These are phyloP conservation scores for Liparis tanakae DNA, from an alignment of 2,797 vertebrate species.

Conservation along the genomic window DNA sequence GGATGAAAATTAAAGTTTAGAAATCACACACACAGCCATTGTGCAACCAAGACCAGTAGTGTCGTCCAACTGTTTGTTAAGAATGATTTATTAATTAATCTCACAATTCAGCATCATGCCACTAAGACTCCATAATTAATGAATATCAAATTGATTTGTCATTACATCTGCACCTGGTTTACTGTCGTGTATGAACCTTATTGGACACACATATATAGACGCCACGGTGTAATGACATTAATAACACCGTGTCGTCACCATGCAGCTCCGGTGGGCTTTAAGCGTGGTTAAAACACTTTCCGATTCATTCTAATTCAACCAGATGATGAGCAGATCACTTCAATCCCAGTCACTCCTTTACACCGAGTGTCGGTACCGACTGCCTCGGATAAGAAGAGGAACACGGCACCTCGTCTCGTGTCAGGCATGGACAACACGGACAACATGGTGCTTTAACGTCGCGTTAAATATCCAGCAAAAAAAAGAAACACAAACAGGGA, in stretches of 20 bases:
- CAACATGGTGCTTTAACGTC: slow-evolving; percentile 64
- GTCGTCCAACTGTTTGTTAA: background rate
- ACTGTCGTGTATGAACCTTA: slow-evolving; percentile 19
- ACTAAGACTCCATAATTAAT: background rate
- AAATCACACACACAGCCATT: background rate
- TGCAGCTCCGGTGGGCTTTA: slow-evolving; percentile 8
- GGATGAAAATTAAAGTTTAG: background rate
- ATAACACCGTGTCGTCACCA: slow-evolving; percentile 32
- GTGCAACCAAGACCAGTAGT: background rate
- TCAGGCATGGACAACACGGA: slow-evolving; percentile 44
- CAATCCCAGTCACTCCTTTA: background rate
- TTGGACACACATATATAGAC: slow-evolving; percentile 3
- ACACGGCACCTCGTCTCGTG: slow-evolving; percentile 51
- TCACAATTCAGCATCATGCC: background rate
- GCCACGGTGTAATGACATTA: background rate
- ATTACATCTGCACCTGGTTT: background rate
- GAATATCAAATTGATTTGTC: background rate
- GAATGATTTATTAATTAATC: background rate
- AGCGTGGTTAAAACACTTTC: background rate
- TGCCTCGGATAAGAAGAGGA: background rate
- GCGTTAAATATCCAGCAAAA: slow-evolving; percentile 33
- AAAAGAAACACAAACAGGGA: slow-evolving; percentile 33
- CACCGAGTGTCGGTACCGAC: slow-evolving; percentile 2
- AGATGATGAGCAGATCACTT: background rate
- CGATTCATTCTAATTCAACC: slow-evolving; percentile 4